Conservation (phyloP, 2,113 vertebrate species). For the Coturnix japonica region DNA sequence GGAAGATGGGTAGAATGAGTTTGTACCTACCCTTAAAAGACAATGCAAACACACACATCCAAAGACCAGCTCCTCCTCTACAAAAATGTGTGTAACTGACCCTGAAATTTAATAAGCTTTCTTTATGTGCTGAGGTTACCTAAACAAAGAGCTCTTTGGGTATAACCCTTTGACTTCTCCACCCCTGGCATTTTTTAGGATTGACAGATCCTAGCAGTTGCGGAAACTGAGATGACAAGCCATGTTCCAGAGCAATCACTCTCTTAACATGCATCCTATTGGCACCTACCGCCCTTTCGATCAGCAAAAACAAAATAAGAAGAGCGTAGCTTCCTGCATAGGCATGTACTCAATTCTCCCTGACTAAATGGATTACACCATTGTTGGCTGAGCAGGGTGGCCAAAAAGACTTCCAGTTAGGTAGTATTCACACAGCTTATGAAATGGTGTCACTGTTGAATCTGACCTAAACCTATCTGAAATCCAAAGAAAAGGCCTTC, state of each 20-base stretch:
- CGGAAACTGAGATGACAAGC: background rate
- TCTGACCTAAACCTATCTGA: background rate
- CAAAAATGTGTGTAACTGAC: background rate
- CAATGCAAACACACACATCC: background rate
- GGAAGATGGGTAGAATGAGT: background rate
- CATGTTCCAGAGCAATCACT: background rate
- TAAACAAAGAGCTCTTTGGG: background rate
- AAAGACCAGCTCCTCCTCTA: background rate
- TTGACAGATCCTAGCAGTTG: background rate
- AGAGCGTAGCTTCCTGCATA: background rate
- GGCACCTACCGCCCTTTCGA: background rate
- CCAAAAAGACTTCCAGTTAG: background rate
- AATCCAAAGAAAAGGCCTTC: background rate
- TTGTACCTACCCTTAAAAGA: background rate
- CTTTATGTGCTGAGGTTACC: conserved; percentile 11
- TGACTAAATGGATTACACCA: background rate
- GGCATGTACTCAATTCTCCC: background rate
- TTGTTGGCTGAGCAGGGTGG: background rate
- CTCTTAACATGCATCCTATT: background rate
- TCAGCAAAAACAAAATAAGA: background rate
- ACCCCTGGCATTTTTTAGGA: background rate
- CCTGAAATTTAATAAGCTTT: background rate
- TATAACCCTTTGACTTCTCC: conserved; percentile 24
- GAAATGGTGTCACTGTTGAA: background rate
- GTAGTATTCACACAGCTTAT: background rate